Conservation (phyloP, 2,888 invertebrate genomes). For the Caradrina kadenii region DNA sequence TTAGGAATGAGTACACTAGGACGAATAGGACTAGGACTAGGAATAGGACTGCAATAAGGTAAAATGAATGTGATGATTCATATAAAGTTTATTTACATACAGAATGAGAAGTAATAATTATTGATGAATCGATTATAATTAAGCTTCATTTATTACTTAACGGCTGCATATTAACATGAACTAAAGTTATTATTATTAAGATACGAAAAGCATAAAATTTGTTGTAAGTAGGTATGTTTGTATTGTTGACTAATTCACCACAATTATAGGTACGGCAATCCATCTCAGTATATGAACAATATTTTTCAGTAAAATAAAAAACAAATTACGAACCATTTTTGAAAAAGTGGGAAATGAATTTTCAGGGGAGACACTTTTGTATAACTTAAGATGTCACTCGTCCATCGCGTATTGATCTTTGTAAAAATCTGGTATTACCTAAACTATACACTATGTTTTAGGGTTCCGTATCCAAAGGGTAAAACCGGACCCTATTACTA, state of each 20-base stretch:
- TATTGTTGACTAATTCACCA: neutral
- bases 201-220: conserved; percentile 10
- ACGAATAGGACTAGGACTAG: neutral
- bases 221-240: neutral
- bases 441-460: neutral
- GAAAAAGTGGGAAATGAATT: too few relatives aligned
- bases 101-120: conserved; percentile 3
- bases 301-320: too few relatives aligned
- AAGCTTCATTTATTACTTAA: conserved; percentile 27
- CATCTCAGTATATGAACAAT: too few relatives aligned
- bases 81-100: conserved; percentile 21
- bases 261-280: neutral
- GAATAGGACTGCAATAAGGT: neutral
- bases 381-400: too few relatives aligned
- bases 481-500: too few relatives aligned
- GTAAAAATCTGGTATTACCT: too few relatives aligned
- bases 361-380: too few relatives aligned
- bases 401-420: too few relatives aligned
- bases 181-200: conserved; percentile 7
- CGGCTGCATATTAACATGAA: conserved; percentile 15
- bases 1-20: too few relatives aligned
- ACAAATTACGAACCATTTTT: too few relatives aligned
- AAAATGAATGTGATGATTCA: conserved; percentile 17
- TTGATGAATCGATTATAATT: conserved; percentile 17
- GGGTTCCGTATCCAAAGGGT: too few relatives aligned